phyloP scores from a whole-genome alignment of 2,797 vertebrate species.

The Sebastes wilsoni region DNA sequence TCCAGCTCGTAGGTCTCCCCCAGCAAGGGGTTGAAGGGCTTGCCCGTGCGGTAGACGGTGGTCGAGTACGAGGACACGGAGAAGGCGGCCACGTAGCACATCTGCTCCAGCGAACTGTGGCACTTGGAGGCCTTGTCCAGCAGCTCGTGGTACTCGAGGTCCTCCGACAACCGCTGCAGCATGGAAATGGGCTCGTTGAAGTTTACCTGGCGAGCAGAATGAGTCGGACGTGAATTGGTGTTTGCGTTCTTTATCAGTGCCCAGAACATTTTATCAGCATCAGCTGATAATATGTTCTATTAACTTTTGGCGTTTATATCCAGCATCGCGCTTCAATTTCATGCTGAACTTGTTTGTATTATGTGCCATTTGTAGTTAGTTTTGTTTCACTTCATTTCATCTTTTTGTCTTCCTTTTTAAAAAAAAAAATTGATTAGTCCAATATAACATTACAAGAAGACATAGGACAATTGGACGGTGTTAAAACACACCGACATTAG shows the following conservation, averaged over 20 bases:
- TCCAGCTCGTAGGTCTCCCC: conserved; percentile 97
- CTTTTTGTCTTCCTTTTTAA: too few species aligned
- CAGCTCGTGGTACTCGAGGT: conserved; percentile 94
- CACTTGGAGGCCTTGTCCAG: conserved; percentile 90
- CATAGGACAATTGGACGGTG: too few species aligned
- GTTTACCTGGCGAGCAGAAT: conserved; percentile 85
- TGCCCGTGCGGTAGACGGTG: conserved; percentile 94
- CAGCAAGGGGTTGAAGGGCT: conserved; percentile 96
- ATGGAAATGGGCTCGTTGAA: conserved; percentile 98
- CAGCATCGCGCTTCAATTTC: background rate
- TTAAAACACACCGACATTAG: background rate
- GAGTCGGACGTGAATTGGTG: background rate
- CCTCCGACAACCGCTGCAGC: conserved; percentile 95
- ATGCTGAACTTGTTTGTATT: background rate
- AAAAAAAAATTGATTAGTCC: too few species aligned
- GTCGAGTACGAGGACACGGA: conserved; percentile 97
- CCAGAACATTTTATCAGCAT: background rate
- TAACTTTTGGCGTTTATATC: background rate
- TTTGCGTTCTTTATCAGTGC: background rate
- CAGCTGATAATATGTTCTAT: background rate
- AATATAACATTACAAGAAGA: too few species aligned
- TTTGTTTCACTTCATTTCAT: too few species aligned
- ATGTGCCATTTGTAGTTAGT: background rate
- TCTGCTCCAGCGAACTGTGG: conserved; percentile 92
- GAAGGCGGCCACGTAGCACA: conserved; percentile 96